Base-by-base conservation (phyloP, 2,888 invertebrate genomes). In the Hemithea aestivaria region DNA sequence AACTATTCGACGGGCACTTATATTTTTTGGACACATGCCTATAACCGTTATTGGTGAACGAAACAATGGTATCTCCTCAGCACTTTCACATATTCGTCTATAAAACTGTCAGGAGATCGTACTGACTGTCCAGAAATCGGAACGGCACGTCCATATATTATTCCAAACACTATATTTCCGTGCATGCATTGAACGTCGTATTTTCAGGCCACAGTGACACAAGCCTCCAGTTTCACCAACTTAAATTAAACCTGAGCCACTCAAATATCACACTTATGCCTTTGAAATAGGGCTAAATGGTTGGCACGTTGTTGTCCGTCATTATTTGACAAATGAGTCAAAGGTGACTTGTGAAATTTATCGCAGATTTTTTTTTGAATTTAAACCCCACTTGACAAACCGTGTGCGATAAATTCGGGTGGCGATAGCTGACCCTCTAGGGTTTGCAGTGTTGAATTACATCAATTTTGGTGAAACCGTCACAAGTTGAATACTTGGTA, bases 301-400 rank as follows among this genome's bases (percentile, higher is more conserved):
- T 20, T 20, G 58, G 40, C 52, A 33, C 39, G 26, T 29, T 54
- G 53, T 62, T 54, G 67, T 46, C 45, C 49, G 60, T 61, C 66
- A 66, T 66, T 71, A 67, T 73, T 74, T 81, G 81, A 80, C 74
- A 79, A 80, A 80, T 71, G 78, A 78, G 72, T 66, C 63, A 62
- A 73, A 71, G 72, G 76, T 79, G 77, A 81, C 73, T 75, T 57
- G 78, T 65, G 61, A 60, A 78, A 79, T 77, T 75, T 75, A 74
- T 73, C 63, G 67, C 59, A 63, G 59, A 65, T 71, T 79, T 78
- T 65, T n/a, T 79, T 78, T 73, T 75, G 66, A 69, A 75, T 73
- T 71, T 66, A 66, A 62, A 56, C 65, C 56, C 59, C 60, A 59
- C 59, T 66, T 69, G 71, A 78, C 73, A 75, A 76, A 73, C 72